Base-by-base conservation (phyloP, 2,888 invertebrate genomes). In the Aphidius colemani region DNA sequence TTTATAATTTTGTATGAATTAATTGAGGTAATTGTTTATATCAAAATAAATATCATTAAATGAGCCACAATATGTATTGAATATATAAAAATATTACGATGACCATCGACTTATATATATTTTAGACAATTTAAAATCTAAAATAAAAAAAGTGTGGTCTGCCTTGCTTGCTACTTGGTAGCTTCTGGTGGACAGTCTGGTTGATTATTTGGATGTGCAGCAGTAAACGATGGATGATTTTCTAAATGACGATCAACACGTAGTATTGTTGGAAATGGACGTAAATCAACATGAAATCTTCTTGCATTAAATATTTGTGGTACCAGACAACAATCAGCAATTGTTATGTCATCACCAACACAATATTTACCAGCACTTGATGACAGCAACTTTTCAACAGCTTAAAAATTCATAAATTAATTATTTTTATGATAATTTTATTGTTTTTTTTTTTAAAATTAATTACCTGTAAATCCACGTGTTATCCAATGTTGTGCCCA, bases 401-500 rank as follows among this genome's bases (percentile, higher is more conserved):
- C 97, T 79, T 88, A 18, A 56, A 18, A 18, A 18, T 18, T 18
- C 13, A 18, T 18, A 18, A 18, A 18, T 18, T 18, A 8, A 41
- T 39, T 13, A 51, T 41, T 56, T 18, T 49, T 7, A 11, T 7
- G 5, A 68, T 48, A 53, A 53, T 58, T 51, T 30, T 46, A 50
- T 9, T 9, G 11, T 30, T 43, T 56, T 41, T 41, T 48, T 59
- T 48, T 41, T n/a, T 44, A 53, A 18, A 18, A 18, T 18, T 53
- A 43, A 13, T 41, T 79, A 87, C 88, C 87, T 72, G 82, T 86
- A 78, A 98, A 94, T 3, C 97, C 97, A 69, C 92, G 86, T 53
- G 88, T 91, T 70, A 98, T 96, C 93, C 94, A 96, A 81, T 94
- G 92, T 74, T 93, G 91, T 0, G 93, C 94, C 97, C 97, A 98